A percentile compares a stretch with the other conserved stretches of the same genome.
These are phyloP conservation scores for Conops quadrifasciatus DNA, from an alignment of 2,888 invertebrate genomes.

Conservation along the genomic window DNA sequence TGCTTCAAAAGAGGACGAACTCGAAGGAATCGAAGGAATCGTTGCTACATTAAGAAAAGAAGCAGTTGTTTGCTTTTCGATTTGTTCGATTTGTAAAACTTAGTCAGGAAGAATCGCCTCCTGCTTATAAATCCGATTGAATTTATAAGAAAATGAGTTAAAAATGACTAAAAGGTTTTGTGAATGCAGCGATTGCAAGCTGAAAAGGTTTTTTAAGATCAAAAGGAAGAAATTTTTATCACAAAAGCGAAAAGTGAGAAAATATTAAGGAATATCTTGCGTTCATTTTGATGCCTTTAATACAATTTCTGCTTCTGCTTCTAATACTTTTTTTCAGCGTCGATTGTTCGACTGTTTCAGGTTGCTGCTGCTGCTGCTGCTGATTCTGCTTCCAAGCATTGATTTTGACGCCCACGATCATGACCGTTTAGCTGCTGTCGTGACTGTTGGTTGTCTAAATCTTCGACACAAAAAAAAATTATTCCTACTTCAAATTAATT, in stretches of 20 bases:
- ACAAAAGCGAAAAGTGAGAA: too few species aligned
- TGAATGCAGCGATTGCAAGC: too few species aligned
- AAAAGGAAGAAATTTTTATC: too few species aligned
- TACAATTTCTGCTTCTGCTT: neutral
- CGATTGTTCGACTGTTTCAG: neutral
- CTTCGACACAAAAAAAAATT: neutral
- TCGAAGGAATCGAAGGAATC: neutral
- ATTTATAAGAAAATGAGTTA: too few species aligned
- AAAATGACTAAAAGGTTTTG: too few species aligned
- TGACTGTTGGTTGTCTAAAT: neutral
- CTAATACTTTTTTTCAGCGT: neutral
- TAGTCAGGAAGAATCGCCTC: too few species aligned
- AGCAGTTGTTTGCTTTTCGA: too few species aligned
- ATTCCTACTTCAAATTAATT: slow-evolving; percentile 7
- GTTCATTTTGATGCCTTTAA: too few species aligned
- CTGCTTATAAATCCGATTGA: too few species aligned
- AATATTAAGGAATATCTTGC: too few species aligned
- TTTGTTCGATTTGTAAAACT: too few species aligned
- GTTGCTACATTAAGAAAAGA: neutral
- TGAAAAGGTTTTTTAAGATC: too few species aligned
- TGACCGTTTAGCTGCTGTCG: neutral
- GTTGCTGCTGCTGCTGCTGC: neutral
- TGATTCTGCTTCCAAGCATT: neutral
- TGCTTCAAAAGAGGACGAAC: neutral
- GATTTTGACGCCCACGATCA: slow-evolving; percentile 8